Conservation (phyloP, 1,140 invertebrate genomes). For the Penaeus japonicus region DNA sequence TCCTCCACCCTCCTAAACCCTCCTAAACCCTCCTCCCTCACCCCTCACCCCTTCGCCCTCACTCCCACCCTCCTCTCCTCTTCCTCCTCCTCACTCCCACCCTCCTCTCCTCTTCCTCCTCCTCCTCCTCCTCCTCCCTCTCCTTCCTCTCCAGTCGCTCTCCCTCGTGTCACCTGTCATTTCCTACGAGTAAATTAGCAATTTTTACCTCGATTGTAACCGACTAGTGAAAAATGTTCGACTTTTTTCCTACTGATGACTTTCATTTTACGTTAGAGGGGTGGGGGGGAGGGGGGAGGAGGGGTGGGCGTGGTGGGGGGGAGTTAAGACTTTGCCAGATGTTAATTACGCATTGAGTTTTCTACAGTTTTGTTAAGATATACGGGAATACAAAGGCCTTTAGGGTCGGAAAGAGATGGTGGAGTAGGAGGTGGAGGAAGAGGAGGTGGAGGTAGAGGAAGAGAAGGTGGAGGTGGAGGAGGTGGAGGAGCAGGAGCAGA, state of each 20-base stretch:
- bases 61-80: background rate
- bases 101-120: background rate
- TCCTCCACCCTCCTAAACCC: background rate
- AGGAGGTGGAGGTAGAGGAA: background rate
- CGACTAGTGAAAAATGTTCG: conserved; percentile 30
- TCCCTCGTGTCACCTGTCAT: conserved; percentile 33
- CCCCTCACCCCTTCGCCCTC: background rate
- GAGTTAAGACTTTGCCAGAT: too few relatives aligned
- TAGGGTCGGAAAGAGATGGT: background rate
- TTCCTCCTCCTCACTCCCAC: background rate
- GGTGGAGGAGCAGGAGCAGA: background rate
- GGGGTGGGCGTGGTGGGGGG: background rate
- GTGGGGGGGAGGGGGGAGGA: background rate
- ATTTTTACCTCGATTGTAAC: conserved; percentile 40
- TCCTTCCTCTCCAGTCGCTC: background rate
- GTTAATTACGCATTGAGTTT: too few relatives aligned
- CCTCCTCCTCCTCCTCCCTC: background rate
- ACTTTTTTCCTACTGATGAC: conserved; percentile 13
- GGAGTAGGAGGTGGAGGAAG: background rate
- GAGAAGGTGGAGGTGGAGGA: background rate
- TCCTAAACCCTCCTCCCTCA: too few relatives aligned
- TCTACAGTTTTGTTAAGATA: background rate
- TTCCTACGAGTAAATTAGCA: conserved; percentile 43
- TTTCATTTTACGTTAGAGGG: conserved; percentile 21
- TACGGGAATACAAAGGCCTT: background rate